Evolutionary conservation across 2,797 vertebrate genomes (phyloP), one percentile per base, ranked within the genome.

Genomic region (Ataeniobius toweri): DNA sequence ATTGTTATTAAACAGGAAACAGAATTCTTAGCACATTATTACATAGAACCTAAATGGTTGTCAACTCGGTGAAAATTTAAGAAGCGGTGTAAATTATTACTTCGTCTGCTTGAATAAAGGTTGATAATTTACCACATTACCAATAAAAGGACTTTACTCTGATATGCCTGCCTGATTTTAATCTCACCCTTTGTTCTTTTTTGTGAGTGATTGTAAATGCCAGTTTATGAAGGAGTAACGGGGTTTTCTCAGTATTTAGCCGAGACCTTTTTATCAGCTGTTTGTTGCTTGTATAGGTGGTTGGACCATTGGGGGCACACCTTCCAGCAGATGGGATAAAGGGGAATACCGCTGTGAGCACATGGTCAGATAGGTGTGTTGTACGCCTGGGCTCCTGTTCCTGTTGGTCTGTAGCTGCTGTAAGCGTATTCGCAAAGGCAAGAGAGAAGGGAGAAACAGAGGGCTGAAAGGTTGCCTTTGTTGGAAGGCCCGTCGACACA

Each of bases 391-490:
- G 79, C 76, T 58, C 67, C 70, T 82, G 79, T 80, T 75, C 80
- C 73, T 77, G 80, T 79, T 82, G 79, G 53, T 82, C 36, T 83
- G 69, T 73, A 86, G 86, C 81, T 77, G 81, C 85, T 85, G 83
- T 80, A 76, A 87, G 86, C 81, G 84, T 84, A 89, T 83, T 79
- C 85, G 87, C 81, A 81, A 82, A 89, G 84, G 86, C 81, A 79
- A 88, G 80, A 79, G 79, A 79, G 88, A 87, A 82, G 83, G 63
- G 86, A 86, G 86, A 81, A 87, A 88, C 80, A 76, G 72, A 84
- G 81, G 28, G 69, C 88, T 95, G 92, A 96, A 95, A 93, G 92
- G 90, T 93, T 48, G 83, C 89, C 94, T 95, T 95, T 96, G 94
- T 96, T 92, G 76, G 84, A 81, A 74, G 85, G 90, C 88, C 86